Percentiles rank a stretch among this genome's conserved stretches.
These are phyloP conservation scores for Poecile atricapillus DNA, from an alignment of 2,113 vertebrate species.

Conservation along the genomic window DNA sequence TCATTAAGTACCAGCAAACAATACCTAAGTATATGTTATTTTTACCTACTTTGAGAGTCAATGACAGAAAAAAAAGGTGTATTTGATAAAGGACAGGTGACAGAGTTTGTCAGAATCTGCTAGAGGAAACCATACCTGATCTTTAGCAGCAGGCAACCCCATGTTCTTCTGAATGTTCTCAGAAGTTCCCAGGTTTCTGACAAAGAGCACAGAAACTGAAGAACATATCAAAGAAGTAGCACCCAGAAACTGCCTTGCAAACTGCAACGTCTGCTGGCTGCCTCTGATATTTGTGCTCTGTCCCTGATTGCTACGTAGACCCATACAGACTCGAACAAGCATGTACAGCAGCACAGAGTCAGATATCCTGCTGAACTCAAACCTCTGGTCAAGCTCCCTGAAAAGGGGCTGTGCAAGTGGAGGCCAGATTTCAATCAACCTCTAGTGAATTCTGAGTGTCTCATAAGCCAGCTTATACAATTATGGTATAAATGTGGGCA, in stretches of 20 bases:
- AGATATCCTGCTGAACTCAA: neutral
- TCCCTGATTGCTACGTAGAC: neutral
- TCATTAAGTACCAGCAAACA: neutral
- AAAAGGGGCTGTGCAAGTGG: neutral
- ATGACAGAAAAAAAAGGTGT: neutral
- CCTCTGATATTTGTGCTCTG: neutral
- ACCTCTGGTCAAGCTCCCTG: neutral
- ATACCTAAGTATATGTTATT: neutral
- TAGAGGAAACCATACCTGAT: neutral
- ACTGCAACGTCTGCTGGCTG: neutral
- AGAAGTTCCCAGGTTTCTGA: neutral
- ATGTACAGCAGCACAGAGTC: neutral
- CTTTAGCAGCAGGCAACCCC: neutral
- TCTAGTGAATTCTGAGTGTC: neutral
- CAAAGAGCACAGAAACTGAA: neutral
- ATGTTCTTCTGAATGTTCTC: neutral
- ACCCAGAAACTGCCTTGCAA: neutral
- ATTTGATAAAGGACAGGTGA: neutral
- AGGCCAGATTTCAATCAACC: neutral
- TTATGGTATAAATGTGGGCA: neutral
- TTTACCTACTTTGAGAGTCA: neutral
- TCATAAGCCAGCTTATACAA: neutral
- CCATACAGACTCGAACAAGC: neutral
- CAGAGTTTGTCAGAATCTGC: neutral
- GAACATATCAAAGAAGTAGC: neutral